These are phyloP conservation scores for Struthio camelus DNA, from an alignment of 2,113 vertebrate species.

Conservation along the genomic window DNA sequence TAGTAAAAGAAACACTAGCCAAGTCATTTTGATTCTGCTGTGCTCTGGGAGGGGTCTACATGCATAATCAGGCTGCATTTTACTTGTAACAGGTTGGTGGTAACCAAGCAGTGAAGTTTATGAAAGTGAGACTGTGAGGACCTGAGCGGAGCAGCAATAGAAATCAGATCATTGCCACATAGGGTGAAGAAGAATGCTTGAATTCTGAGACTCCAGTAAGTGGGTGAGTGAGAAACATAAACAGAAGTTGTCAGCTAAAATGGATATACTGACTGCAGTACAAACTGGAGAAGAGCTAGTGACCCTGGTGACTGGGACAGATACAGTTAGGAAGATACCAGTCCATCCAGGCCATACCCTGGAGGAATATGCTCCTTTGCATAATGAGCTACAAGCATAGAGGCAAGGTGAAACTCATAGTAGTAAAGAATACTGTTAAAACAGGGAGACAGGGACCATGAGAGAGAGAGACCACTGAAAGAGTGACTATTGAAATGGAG, in stretches of 20 bases:
- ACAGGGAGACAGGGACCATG: neutral
- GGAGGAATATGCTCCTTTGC: neutral
- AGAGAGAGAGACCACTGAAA: neutral
- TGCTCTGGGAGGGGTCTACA: neutral
- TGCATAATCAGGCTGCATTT: neutral
- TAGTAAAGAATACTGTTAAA: neutral
- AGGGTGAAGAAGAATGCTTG: neutral
- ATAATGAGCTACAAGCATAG: neutral
- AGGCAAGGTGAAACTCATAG: neutral
- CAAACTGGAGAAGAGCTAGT: neutral
- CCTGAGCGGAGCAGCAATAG: neutral
- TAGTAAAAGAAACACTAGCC: neutral
- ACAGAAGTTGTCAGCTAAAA: neutral
- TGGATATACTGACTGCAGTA: neutral
- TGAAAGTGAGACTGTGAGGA: neutral
- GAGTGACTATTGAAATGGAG: neutral
- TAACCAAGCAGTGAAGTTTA: constrained; percentile 37
- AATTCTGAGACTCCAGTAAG: constrained; percentile 11
- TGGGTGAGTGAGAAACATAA: constrained; percentile 27
- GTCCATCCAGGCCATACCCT: neutral
- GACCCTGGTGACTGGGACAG: neutral
- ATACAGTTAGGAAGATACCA: neutral
- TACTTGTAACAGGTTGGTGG: constrained; percentile 13
- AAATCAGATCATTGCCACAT: constrained; percentile 44
- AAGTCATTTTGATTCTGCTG: neutral